Evolutionary conservation across 2,113 vertebrate genomes (phyloP).

Genomic region (Malurus cyaneus): DNA sequence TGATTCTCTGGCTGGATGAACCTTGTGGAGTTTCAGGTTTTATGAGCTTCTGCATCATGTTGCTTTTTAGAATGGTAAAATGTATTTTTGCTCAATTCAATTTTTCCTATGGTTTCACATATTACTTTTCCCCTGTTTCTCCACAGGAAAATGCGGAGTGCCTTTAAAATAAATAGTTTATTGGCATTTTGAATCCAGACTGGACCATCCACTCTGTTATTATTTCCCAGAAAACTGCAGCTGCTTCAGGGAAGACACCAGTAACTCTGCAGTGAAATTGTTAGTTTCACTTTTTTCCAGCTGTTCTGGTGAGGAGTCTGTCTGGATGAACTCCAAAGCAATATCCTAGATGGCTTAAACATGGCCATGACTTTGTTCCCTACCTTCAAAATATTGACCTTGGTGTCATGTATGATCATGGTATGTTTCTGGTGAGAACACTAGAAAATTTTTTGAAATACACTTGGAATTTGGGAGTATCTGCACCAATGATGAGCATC

Average conservation of each 20-base stretch:
- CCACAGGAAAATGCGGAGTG: not conserved
- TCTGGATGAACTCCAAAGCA: not conserved
- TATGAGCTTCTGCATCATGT: not conserved
- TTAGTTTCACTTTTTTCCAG: not conserved
- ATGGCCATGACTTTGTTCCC: not conserved
- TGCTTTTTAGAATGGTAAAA: not conserved
- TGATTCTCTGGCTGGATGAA: not conserved
- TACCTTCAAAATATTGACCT: not conserved
- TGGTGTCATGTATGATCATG: fast-evolving
- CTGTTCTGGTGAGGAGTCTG: not conserved
- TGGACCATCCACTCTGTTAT: not conserved
- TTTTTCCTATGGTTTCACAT: not conserved
- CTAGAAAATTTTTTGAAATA: not conserved
- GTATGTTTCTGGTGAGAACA: not conserved
- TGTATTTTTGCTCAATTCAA: not conserved
- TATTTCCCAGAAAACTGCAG: not conserved
- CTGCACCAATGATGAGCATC: not conserved
- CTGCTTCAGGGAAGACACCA: not conserved
- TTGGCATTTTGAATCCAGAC: not conserved
- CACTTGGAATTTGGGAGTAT: not conserved
- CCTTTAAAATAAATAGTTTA: not conserved
- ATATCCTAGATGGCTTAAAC: not conserved
- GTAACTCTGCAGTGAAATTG: not conserved
- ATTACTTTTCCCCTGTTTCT: not conserved
- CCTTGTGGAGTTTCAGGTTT: not conserved